These are phyloP conservation scores for Melopsittacus undulatus DNA, from an alignment of 2,797 vertebrate genomes.

Conservation along the genomic window DNA sequence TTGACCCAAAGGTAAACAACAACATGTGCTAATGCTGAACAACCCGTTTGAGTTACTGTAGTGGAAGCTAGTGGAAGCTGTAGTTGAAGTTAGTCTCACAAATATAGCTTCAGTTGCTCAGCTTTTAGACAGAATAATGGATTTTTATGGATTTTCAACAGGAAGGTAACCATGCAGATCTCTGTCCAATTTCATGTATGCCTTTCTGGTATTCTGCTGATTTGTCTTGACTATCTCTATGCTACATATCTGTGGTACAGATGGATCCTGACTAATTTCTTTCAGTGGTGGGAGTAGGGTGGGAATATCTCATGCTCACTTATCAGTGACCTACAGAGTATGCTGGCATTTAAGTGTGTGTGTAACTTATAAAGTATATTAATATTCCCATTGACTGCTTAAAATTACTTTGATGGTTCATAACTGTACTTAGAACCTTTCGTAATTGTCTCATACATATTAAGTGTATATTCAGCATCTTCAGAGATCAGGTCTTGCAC, in stretches of 20 bases:
- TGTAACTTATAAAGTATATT: neutral
- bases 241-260: neutral
- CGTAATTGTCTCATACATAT: neutral
- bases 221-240: neutral
- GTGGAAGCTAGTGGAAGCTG: neutral
- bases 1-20: neutral
- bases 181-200: neutral
- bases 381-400: neutral
- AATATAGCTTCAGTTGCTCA: fast-evolving
- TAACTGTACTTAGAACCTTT: neutral
- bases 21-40: neutral
- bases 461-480: neutral
- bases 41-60: fast-evolving
- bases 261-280: neutral
- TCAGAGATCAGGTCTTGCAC: neutral
- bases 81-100: neutral
- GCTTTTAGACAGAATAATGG: neutral
- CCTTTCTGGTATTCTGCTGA: neutral
- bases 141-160: neutral
- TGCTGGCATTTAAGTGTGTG: neutral
- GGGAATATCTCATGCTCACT: neutral
- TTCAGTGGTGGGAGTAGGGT: neutral
- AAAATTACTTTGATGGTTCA: neutral
- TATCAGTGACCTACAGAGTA: neutral
- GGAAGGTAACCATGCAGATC: neutral